phyloP scores from a whole-genome alignment of 2,797 vertebrate genomes.

The Cheirogaleus major region DNA sequence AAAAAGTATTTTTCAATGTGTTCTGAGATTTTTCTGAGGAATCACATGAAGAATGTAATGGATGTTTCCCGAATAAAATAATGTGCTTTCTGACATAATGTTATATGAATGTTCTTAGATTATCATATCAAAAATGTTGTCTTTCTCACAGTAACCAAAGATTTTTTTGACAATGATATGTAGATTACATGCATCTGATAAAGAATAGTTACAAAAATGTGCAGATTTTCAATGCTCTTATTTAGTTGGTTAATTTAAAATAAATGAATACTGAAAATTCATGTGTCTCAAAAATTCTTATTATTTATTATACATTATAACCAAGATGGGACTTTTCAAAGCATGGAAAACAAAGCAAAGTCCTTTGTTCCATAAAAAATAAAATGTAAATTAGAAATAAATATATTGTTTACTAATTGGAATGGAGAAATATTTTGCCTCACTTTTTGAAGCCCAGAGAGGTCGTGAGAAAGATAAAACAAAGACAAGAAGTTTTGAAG shows the following conservation, averaged over 20 bases:
- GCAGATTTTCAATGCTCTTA: not conserved
- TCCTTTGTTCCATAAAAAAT: not conserved
- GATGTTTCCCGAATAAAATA: slow-evolving; percentile 45
- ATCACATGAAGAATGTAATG: not conserved
- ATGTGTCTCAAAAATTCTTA: slow-evolving; percentile 17
- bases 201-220: not conserved
- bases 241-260: slow-evolving; percentile 55
- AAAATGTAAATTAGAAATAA: slow-evolving; percentile 56
- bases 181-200: not conserved
- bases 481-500: not conserved
- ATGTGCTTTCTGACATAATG: not conserved
- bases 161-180: not conserved
- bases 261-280: slow-evolving; percentile 36
- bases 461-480: not conserved
- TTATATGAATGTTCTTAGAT: not conserved
- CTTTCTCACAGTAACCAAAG: not conserved
- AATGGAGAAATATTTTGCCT: slow-evolving; percentile 8
- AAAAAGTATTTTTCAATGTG: not conserved
- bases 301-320: slow-evolving; percentile 42
- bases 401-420: slow-evolving; percentile 30
- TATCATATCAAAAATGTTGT: not conserved
- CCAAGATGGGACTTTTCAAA: slow-evolving; percentile 41
- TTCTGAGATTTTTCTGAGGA: slow-evolving; percentile 42
- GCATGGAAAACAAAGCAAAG: slow-evolving; percentile 8
- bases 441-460: not conserved